A percentile compares a stretch with the other conserved stretches of the same genome.
These are phyloP conservation scores for Saturnia japonica DNA, from an alignment of 2,888 invertebrate species.

Conservation along the genomic window DNA sequence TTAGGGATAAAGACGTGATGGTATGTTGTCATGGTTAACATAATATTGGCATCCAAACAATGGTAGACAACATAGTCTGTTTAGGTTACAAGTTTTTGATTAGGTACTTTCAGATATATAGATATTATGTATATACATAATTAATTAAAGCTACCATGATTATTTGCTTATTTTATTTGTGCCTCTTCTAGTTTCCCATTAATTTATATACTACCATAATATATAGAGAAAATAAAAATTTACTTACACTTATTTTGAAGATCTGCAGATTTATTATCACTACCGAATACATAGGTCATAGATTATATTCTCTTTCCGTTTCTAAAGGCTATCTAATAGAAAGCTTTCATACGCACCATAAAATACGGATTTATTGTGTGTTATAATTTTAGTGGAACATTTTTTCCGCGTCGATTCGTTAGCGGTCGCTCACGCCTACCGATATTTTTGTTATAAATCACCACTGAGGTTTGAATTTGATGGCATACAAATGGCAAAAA, in stretches of 20 bases:
- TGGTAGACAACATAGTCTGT: too few species aligned
- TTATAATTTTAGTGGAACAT: slow-evolving; percentile 38
- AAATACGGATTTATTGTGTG: slow-evolving; percentile 40
- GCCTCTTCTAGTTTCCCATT: too few species aligned
- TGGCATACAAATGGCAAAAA: slow-evolving; percentile 50
- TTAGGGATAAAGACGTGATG: too few species aligned
- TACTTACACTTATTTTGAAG: background rate
- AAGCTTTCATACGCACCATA: slow-evolving; percentile 35
- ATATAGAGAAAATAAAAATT: background rate
- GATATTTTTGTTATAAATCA: slow-evolving; percentile 60
- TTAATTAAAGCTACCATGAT: too few species aligned
- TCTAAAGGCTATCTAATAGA: slow-evolving; percentile 3
- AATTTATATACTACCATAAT: background rate
- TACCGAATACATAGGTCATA: background rate
- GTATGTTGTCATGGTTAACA: too few species aligned
- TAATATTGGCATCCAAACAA: too few species aligned
- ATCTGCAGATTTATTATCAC: background rate
- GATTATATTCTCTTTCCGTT: background rate
- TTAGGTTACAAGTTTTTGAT: too few species aligned
- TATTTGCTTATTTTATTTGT: too few species aligned
- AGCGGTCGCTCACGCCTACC: slow-evolving; percentile 34
- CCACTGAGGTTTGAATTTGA: slow-evolving; percentile 46
- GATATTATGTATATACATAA: too few species aligned
- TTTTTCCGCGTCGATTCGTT: slow-evolving; percentile 42
- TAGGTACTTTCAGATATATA: too few species aligned